Base-by-base conservation (phyloP, 2,113 vertebrate genomes). In the Oryzias melastigma region DNA sequence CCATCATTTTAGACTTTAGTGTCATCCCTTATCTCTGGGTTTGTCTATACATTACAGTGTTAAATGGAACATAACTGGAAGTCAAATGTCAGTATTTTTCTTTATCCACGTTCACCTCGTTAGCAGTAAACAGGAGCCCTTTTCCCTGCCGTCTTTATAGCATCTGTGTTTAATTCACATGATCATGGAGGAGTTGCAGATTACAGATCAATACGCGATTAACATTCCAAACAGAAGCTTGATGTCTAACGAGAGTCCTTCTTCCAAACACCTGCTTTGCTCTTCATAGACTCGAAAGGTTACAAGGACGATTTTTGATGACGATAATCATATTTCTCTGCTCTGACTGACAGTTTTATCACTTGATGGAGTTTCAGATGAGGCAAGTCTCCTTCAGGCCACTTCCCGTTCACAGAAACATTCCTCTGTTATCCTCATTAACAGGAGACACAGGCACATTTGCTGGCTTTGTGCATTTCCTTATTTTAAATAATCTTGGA, bases 291-390 rank as follows among this genome's bases (percentile, higher is more conserved):
- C 66, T 71, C 56, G 57, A 56, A 78, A 82, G 78, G 80, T 84
- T 78, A 59, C 5, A 27, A 54, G 56, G 68, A 53, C 7, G 15
- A 74, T 79, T 75, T 65, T 27, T 41, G 75, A 50, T 13, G 48
- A 71, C 64, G 42, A 58, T 60, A 72, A 53, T 64, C 62, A 61
- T 80, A 78, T 57, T 56, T 78, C 74, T 73, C 25, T 52, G 45
- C 72, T 75, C 62, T 7, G 52, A 67, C 17, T 4, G 83, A 78
- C 77, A 80, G 62, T 64, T 87, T 84, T 79, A 87, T 79, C 49
- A 69, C 72, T 66, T 63, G 27, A 41, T 49, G 58, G 18, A 20
- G 51, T 47, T 60, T 69, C 44, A 45, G 47, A 81, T 19, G 73
- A 77, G 65, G 19, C n/a, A 47, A 79, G 22, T 72, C 75, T 79